Base-by-base conservation (phyloP, 2,113 vertebrate species). In the Oryzias woworae region DNA sequence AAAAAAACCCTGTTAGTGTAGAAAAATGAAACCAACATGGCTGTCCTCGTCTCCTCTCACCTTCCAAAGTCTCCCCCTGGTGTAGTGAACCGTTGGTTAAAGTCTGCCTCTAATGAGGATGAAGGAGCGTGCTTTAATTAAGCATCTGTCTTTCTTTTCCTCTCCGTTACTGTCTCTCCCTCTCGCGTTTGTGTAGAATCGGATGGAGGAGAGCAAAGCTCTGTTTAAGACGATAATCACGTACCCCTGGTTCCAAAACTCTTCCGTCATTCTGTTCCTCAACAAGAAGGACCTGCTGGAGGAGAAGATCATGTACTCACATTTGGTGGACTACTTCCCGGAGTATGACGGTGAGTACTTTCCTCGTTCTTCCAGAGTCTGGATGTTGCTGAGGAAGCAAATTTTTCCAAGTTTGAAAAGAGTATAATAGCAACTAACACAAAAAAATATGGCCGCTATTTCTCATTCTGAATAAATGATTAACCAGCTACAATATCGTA, bases 241-340 rank as follows among this genome's bases (percentile, higher is more conserved):
- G 10, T 96, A 97, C 83, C 94, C 94, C 12, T 96, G 94, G 94
- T 98, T 97, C 91, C 94, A 95, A 85, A 98, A 96, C 24, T 95
- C 94, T 83, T 97, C 95, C 0, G 95, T 98, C 49, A 98, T 97
- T 85, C 92, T 98, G 75, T 98, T 98, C 91, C 92, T 98, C 90
- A 98, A 98, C 92, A 98, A 98, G 90, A 98, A 96, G 85, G 96
- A 98, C 89, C 94, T 98, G 48, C 82, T 98, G 87, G 95, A 96
- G 86, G 95, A 97, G 90, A 98, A 98, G 90, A 97, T 98, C 64
- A 95, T 95, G 93, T 95, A 95, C 83, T 96, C 96, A 24, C 96
- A 98, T 81, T 84, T 98, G 89, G 95, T 96, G 54, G 95, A 97
- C 87, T 96, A 98, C 89, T 98, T 98, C 65, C 95, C 95, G 24